Base-by-base conservation (phyloP, 1,140 invertebrate genomes). In the Acyrthosiphon pisum region DNA sequence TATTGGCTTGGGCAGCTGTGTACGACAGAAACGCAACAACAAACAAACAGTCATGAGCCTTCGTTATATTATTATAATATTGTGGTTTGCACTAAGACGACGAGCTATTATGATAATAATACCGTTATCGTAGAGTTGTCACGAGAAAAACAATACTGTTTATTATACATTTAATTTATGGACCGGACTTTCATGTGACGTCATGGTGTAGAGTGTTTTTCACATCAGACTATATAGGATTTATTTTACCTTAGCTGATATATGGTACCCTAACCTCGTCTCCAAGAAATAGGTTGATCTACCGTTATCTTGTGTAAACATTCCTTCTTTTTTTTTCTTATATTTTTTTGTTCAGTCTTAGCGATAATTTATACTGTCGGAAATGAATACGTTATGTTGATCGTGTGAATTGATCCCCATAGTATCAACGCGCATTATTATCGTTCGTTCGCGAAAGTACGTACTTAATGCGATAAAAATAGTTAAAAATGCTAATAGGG, bases 1-100 rank as follows among this genome's bases (percentile, higher is more conserved):
- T 98, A 94, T 96, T 97, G 46, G 98, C 98, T 95, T 98, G 97
- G 50, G 98, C 98, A 94, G 97, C 98, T 98, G 96, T 92, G 30
- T 14, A 76, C 1, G 11, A 30, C 14, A 2, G 30, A 68, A 68
- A 68, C 20, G 22, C 22, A 53, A 53, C 3, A 68, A 76, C 30
- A 76, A 76, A 68, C 26, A 68, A 93, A 94, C 35, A 30, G 41
- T 83, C 14, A 76, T 76, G 18, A 68, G 60, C 60, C 14, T 14
- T 76, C 1, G 14, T n/a, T 14, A 4, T 11, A 30, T 14, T 4
- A 11, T n/a, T 11, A 56, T 56, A 8, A 8, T 56, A 14, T 30
- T 30, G 14, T 68, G 30, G 26, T 68, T 30, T 4, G 50, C 50
- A 22, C 50, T 1, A 53, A 53, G 50, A 53, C 60, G 60, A 53